A percentile compares a stretch with the other conserved stretches of the same genome.
These are phyloP conservation scores for Sorex araneus DNA, from an alignment of 2,113 vertebrate species.

Conservation along the genomic window DNA sequence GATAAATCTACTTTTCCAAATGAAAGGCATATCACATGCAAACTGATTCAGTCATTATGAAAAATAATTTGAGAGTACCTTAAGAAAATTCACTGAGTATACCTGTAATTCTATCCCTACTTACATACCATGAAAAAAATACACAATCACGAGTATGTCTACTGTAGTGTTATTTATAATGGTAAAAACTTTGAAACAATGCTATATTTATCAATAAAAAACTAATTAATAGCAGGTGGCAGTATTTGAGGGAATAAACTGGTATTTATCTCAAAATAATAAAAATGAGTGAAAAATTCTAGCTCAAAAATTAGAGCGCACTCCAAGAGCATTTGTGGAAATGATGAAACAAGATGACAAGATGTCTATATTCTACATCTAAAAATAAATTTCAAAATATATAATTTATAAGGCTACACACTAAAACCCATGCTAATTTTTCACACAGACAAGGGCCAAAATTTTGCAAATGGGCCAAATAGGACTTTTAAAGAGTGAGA, in stretches of 20 bases:
- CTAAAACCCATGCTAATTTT: conserved; percentile 46
- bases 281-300: conserved; percentile 47
- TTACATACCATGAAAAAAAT: background rate
- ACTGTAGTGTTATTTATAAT: background rate
- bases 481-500: conserved; percentile 7
- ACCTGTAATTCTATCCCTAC: background rate
- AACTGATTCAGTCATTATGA: background rate
- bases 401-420: conserved; percentile 43
- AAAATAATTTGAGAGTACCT: background rate
- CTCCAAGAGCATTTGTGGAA: conserved; percentile 11
- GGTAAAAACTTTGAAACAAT: background rate
- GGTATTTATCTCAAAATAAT: conserved; percentile 45
- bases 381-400: conserved; percentile 42
- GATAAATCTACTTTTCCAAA: background rate
- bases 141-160: background rate
- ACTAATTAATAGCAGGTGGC: background rate
- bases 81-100: background rate
- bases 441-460: background rate
- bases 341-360: conserved; percentile 29
- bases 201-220: background rate
- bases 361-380: background rate
- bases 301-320: conserved; percentile 31
- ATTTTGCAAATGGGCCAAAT: background rate
- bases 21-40: background rate
- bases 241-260: conserved; percentile 34